A percentile compares a stretch with the other conserved stretches of the same genome.
These are phyloP conservation scores for Philhelius pedissequus DNA, from an alignment of 2,888 invertebrate genomes.

Conservation along the genomic window DNA sequence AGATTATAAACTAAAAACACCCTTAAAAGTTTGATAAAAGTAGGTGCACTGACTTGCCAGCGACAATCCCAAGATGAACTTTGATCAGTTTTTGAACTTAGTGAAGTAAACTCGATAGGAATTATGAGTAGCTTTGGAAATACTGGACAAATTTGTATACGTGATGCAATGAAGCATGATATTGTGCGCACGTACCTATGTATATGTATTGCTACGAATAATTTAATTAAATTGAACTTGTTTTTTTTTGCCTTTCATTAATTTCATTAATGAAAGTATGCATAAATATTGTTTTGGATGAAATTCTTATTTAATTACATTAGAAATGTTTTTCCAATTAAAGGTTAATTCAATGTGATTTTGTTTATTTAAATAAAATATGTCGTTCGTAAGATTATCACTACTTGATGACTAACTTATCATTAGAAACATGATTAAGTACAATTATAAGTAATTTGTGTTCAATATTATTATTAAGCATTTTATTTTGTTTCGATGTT, in stretches of 20 bases:
- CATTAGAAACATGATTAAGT: too few relatives aligned
- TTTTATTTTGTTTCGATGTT: too few relatives aligned
- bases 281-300: background rate
- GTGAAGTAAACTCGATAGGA: too few relatives aligned
- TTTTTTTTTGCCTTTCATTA: too few relatives aligned
- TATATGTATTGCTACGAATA: background rate
- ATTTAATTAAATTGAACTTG: background rate
- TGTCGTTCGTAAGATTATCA: background rate
- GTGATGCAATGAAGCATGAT: slow-evolving; percentile 4
- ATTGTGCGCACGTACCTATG: too few relatives aligned
- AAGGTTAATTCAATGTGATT: background rate
- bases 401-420: background rate
- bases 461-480: background rate
- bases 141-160: background rate
- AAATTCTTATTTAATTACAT: background rate
- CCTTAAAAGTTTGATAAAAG: background rate
- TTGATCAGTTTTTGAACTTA: background rate
- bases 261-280: background rate
- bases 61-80: background rate
- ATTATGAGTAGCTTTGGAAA: background rate
- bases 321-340: background rate
- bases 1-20: background rate
- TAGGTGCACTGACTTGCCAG: background rate
- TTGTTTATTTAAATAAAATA: background rate
- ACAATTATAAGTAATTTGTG: background rate